These are phyloP conservation scores for Ptyas mucosa DNA, from an alignment of 2,113 vertebrate genomes.

Conservation along the genomic window DNA sequence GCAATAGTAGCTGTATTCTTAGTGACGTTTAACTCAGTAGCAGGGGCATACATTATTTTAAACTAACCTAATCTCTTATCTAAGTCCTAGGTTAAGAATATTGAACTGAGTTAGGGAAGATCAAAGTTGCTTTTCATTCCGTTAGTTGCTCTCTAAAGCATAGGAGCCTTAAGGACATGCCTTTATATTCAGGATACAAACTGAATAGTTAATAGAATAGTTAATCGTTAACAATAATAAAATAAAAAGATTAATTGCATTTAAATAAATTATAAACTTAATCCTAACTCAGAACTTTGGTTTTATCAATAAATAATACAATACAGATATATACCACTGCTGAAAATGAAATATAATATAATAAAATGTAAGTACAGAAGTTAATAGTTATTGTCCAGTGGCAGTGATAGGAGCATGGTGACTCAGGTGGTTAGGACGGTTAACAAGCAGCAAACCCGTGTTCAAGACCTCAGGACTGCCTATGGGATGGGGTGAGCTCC, in stretches of 20 bases:
- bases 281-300: background rate
- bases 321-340: background rate
- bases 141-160: background rate
- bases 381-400: background rate
- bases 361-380: too few relatives aligned
- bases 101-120: background rate
- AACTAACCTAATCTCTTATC: too few relatives aligned
- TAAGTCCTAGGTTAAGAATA: background rate
- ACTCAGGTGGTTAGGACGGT: background rate
- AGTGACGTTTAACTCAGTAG: background rate
- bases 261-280: background rate
- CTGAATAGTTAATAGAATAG: background rate
- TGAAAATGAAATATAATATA: background rate
- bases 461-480: background rate
- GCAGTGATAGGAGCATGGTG: background rate
- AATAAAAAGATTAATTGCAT: background rate
- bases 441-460: background rate
- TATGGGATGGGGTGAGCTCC: background rate
- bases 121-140: background rate
- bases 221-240: background rate
- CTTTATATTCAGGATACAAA: background rate
- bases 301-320: background rate
- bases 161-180: background rate
- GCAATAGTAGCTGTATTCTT: background rate
- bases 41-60: background rate